phyloP scores from a whole-genome alignment of 2,113 vertebrate genomes.

The Toxotes jaculatrix region DNA sequence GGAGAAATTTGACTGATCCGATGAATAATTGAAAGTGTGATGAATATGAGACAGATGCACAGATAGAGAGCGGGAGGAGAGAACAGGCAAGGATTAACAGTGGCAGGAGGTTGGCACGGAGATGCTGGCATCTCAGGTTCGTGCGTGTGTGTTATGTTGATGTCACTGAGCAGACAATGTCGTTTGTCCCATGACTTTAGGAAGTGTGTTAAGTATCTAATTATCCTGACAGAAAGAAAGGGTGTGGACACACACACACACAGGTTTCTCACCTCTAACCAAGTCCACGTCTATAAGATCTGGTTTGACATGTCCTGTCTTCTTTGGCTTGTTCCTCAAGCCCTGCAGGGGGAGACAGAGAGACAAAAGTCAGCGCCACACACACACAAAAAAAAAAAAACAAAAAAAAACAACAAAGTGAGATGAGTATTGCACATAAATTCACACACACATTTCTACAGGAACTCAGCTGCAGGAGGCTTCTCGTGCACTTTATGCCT shows the following conservation, averaged over 20 bases:
- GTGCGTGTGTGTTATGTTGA: not conserved
- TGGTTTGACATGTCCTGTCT: slow-evolving; percentile 98
- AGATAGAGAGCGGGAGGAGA: not conserved
- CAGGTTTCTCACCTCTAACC: slow-evolving; percentile 90
- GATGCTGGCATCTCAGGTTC: slow-evolving; percentile 25
- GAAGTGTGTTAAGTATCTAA: not conserved
- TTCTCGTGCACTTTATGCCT: slow-evolving; percentile 26
- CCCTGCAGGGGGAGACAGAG: slow-evolving; percentile 86
- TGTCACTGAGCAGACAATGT: not conserved
- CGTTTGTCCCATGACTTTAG: not conserved
- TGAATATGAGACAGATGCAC: slow-evolving; percentile 29
- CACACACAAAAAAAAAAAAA: too few relatives aligned
- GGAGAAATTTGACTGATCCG: slow-evolving; percentile 21
- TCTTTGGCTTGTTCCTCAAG: slow-evolving; percentile 99
- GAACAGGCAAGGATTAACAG: not conserved
- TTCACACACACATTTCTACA: not conserved
- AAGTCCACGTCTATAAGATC: slow-evolving; percentile 99
- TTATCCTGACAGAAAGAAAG: slow-evolving; percentile 11
- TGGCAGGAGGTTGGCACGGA: slow-evolving; percentile 39
- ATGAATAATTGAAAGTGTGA: slow-evolving; percentile 61
- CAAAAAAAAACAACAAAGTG: not conserved
- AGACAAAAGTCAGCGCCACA: slow-evolving; percentile 23
- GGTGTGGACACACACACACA: not conserved
- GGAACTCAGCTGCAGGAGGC: slow-evolving; percentile 21
- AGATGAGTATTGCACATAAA: not conserved